Percentiles rank a stretch among this genome's conserved stretches.
phyloP scores from a whole-genome alignment of 2,113 vertebrate species.

The Corythoichthys intestinalis region DNA sequence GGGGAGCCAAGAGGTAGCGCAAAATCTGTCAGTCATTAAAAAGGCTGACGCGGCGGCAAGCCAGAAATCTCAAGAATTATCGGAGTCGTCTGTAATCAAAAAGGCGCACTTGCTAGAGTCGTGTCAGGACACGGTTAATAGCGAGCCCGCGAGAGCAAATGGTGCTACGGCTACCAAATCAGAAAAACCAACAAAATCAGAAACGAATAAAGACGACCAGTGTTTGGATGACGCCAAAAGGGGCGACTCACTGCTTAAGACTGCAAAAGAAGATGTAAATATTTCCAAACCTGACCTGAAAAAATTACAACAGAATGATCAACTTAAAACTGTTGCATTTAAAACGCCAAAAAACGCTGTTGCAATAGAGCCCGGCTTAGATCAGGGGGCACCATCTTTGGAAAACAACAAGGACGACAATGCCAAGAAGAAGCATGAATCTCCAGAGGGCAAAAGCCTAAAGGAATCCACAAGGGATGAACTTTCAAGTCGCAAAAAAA shows the following conservation, averaged over 20 bases:
- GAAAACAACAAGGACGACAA: background rate
- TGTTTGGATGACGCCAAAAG: background rate
- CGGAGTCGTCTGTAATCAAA: background rate
- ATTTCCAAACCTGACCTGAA: background rate
- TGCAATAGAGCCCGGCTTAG: background rate
- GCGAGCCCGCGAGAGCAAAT: background rate
- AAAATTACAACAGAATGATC: background rate
- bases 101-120: conserved; percentile 2
- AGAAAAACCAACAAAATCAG: background rate
- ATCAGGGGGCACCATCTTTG: background rate
- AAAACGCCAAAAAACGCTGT: background rate
- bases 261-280: background rate
- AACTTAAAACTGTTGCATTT: background rate
- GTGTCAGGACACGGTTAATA: background rate
- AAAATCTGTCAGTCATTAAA: background rate
- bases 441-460: background rate
- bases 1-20: background rate
- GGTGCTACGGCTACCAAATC: background rate
- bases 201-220: background rate
- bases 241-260: too few relatives aligned
- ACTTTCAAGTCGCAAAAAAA: background rate
- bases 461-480: conserved; percentile 5
- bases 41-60: conserved; percentile 7
- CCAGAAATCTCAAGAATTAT: conserved; percentile 15
- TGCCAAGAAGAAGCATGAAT: background rate